phyloP scores from a whole-genome alignment of 2,797 vertebrate species.

The Ceryle rudis region DNA sequence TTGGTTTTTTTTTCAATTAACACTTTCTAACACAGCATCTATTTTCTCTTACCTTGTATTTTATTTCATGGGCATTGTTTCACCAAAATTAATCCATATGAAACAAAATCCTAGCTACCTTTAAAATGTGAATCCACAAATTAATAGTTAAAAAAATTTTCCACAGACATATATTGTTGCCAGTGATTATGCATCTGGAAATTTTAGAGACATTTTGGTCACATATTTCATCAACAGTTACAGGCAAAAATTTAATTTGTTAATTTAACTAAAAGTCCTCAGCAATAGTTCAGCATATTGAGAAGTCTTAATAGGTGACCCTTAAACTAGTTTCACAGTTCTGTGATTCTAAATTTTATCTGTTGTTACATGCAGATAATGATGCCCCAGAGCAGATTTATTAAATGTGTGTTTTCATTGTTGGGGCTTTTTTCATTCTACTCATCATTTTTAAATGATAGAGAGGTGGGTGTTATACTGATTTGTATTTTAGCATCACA shows the following conservation, averaged over 20 bases:
- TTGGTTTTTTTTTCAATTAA: neutral
- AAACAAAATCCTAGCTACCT: neutral
- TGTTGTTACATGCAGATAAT: neutral
- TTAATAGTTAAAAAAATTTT: neutral
- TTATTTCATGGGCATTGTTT: neutral
- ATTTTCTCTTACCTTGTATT: neutral
- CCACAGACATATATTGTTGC: neutral
- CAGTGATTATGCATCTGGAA: neutral
- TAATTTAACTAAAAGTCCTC: neutral
- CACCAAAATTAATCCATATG: neutral
- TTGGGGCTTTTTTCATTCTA: neutral
- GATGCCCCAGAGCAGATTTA: neutral
- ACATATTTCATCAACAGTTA: neutral
- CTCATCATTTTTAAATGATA: slow-evolving; percentile 19
- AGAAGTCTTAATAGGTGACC: neutral
- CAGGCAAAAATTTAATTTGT: neutral
- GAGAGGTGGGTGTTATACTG: neutral
- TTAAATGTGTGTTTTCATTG: neutral
- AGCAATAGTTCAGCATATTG: neutral
- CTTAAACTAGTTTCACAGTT: neutral
- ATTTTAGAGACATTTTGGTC: neutral
- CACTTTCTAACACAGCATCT: rapidly evolving
- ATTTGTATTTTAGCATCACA: slow-evolving; percentile 32
- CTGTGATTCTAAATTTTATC: slow-evolving; percentile 9
- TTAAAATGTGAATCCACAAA: neutral